Percentiles rank a stretch among this genome's conserved stretches.
Evolutionary conservation across 2,113 vertebrate genomes (phyloP).

Genomic region (Erythrolamprus reginae): DNA sequence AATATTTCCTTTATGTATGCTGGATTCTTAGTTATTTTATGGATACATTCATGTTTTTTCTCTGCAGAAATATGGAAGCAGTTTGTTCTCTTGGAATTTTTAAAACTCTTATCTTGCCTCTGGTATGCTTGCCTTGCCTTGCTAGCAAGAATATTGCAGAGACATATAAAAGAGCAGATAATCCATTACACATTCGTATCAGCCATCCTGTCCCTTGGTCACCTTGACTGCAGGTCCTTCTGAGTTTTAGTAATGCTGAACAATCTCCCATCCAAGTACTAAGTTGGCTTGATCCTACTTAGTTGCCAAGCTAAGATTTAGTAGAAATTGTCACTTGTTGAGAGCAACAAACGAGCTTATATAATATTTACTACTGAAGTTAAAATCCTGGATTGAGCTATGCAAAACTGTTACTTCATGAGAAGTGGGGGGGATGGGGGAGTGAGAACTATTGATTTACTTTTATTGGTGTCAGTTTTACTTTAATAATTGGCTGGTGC

Average conservation of each 20-base stretch:
- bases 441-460: slow-evolving; percentile 25
- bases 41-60: not conserved
- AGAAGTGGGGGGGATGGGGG: slow-evolving; percentile 36
- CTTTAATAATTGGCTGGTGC: slow-evolving; percentile 14
- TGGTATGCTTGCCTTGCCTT: not conserved
- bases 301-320: not conserved
- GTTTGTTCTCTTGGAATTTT: not conserved
- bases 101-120: not conserved
- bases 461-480: slow-evolving; percentile 28
- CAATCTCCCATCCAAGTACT: not conserved
- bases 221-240: not conserved
- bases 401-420: slow-evolving; percentile 27
- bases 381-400: slow-evolving; percentile 59
- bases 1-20: not conserved
- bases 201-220: not conserved
- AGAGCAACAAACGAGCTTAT: not conserved
- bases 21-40: not conserved
- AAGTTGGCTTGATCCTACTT: not conserved
- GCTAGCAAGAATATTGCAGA: not conserved
- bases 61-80: not conserved
- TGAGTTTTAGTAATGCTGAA: not conserved
- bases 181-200: not conserved
- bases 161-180: not conserved
- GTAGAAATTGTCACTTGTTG: not conserved
- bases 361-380: slow-evolving; percentile 11